Conservation (phyloP, 2,113 vertebrate genomes). For the Camelus dromedarius region DNA sequence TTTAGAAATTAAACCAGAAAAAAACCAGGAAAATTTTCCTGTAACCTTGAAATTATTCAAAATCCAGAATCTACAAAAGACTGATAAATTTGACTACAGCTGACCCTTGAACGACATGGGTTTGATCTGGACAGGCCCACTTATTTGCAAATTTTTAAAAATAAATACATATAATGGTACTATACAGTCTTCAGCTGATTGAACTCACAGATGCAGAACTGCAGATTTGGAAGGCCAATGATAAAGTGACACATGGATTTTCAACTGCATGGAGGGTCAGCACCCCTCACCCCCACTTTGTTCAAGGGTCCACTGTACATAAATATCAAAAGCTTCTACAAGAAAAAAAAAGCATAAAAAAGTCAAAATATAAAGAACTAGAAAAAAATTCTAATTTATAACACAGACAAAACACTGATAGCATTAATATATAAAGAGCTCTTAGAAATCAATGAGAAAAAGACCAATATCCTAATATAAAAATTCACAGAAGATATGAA, state of each 20-base stretch:
- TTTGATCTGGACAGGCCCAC: not conserved
- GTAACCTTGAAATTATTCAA: not conserved
- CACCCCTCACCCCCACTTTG: not conserved
- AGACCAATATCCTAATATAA: not conserved
- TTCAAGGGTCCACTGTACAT: not conserved
- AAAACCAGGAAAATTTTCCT: not conserved
- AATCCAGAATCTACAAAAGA: not conserved
- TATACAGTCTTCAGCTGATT: not conserved
- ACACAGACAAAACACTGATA: not conserved
- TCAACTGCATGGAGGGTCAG: not conserved
- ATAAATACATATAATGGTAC: not conserved
- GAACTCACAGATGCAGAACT: not conserved
- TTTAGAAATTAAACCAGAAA: not conserved
- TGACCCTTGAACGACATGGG: not conserved
- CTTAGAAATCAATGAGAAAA: not conserved
- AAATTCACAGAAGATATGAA: not conserved
- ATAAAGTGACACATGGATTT: not conserved
- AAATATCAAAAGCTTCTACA: not conserved
- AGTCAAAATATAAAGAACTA: constrained; percentile 6
- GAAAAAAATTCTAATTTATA: not conserved
- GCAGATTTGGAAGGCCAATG: not conserved
- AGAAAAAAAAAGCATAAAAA: not conserved
- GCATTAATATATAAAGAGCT: not conserved
- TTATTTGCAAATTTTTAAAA: not conserved
- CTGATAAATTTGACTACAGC: not conserved